Base-by-base conservation (phyloP, 2,113 vertebrate genomes). In the Amblyopsis rosae region DNA sequence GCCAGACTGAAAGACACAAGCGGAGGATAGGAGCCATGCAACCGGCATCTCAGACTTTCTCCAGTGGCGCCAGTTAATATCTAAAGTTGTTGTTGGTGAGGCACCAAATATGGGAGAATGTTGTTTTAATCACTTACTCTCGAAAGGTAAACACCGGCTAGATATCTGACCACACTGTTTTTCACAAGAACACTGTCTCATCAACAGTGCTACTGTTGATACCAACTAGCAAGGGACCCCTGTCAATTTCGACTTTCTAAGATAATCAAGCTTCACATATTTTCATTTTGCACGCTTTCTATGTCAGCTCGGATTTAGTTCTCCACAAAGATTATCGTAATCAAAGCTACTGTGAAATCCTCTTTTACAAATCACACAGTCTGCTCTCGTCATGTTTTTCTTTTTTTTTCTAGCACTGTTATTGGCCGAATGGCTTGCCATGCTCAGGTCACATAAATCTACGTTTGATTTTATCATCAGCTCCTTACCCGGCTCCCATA, bases 271-370 rank as follows among this genome's bases (percentile, higher is more conserved):
- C 65, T 67, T 81, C 67, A 56, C 78, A 82, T 71, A 83, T 67
- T 67, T 74, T 47, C 61, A 82, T 87, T 80, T 76, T 77, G 75
- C 72, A 78, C 77, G 70, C 75, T 79, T 60, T 85, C 67, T 46
- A 55, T 70, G 84, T 90, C 86, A 73, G 70, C 75, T 35, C 62
- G 76, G 78, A 82, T 90, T 90, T 86, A 26, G 75, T 84, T 81
- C 75, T 67, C 64, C 63, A 58, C 79, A 78, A 82, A 87, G 91
- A 91, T 90, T 89, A 87, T 79, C 76, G 73, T 75, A 88, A 86
- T 90, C 78, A 86, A 86, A 83, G 77, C 82, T 49, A 68, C 73
- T 66, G 74, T 65, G 59, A 84, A 89, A 89, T 89, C 88, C 81
- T 86, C 84, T 87, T 60, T 9, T 26, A 82, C 80, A 71, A 69